Base-by-base conservation (phyloP, 2,113 vertebrate species). In the Dissostichus mawsoni region DNA sequence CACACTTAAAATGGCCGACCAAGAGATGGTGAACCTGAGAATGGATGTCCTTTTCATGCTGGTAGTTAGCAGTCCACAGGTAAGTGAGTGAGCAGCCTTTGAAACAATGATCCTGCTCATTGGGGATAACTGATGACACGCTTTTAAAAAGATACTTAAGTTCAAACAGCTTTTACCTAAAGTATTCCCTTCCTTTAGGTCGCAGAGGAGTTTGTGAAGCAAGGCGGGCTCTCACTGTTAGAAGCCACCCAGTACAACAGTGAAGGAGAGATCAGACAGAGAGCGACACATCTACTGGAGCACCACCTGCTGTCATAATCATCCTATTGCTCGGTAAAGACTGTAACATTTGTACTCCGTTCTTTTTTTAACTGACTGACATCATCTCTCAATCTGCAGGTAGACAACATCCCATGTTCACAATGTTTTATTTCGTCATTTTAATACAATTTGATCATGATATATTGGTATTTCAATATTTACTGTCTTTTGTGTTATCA, bases 11-110 rank as follows among this genome's bases (percentile, higher is more conserved):
- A 94, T 96, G 89, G 92, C 95, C 0, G 90, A 97, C 57, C 81
- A 86, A 0, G 92, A 95, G n/a, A 93, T 95, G 0, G 94, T 97
- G 71, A 94, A 92, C 10, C 95, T 96, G 71, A 96, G 96, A 90
- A 91, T 99, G 59, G 98, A 99, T 70, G 91, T 99, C 77, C 90
- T 99, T 73, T 93, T 94, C 64, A 92, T 98, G 86, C 89, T 99
- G 56, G 85, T 97, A 36, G 78, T 93, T 41, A 93, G 95, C 82
- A 93, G 82, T 57, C 94, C 95, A 0, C 89, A 96, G 94, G 97
- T 98, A 83, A 16, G n/a, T n/a, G 4, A 1, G 1, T 45, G 5
- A 36, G 36, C 51, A 74, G 29, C 11, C n/a, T 56, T 58, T 72
- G 0, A 14, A 52, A 55, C 48, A 12, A 11, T 45, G 20, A 69